A percentile compares a stretch with the other conserved stretches of the same genome.
phyloP scores from a whole-genome alignment of 2,888 invertebrate genomes.

The Trichopoda pennipes region DNA sequence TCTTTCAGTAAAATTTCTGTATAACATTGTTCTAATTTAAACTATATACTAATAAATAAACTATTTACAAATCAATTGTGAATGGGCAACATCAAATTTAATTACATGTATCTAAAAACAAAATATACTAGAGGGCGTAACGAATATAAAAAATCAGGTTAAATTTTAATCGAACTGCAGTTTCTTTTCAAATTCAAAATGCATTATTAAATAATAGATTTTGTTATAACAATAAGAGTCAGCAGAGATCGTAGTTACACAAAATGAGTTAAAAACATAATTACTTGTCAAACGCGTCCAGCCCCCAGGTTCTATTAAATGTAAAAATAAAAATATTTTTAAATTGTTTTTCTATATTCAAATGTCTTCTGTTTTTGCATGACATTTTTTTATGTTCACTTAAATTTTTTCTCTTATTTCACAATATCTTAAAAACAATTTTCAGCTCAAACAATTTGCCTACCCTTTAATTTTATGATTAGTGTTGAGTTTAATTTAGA shows the following conservation, averaged over 20 bases:
- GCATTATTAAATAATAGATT: constrained; percentile 4
- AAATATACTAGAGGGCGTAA: constrained; percentile 2
- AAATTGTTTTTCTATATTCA: background rate
- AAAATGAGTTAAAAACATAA: background rate
- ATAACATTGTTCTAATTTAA: too few species aligned
- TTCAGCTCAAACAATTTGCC: constrained; percentile 32
- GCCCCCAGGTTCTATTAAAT: background rate
- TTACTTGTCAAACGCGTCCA: constrained; percentile 20
- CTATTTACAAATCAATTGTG: background rate
- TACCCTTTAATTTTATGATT: constrained; percentile 45
- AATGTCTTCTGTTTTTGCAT: too few species aligned
- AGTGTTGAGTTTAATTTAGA: constrained; percentile 20
- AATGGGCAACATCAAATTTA: background rate
- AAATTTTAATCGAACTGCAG: background rate
- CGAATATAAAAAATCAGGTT: background rate
- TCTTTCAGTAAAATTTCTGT: too few species aligned
- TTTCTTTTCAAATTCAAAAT: background rate
- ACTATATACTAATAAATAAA: too few species aligned
- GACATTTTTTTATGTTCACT: background rate
- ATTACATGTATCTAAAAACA: background rate
- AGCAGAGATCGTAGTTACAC: constrained; percentile 5
- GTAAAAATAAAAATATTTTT: background rate
- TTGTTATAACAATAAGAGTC: background rate
- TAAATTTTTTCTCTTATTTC: background rate
- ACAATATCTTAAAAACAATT: background rate